phyloP scores from a whole-genome alignment of 2,113 vertebrate species.

The Amblyopsis rosae region DNA sequence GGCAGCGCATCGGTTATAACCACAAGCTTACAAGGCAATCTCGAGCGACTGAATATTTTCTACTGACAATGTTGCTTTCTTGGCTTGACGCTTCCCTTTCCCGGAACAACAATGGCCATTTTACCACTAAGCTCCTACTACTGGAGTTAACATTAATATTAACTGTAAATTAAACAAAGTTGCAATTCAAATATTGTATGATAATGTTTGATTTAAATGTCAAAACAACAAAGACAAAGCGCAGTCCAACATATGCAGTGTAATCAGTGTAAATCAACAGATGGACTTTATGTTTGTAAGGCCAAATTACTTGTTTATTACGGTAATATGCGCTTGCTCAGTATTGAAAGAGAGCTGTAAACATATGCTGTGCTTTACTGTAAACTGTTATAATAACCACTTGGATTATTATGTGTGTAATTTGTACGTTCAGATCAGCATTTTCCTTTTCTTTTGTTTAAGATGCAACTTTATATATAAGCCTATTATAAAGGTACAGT shows the following conservation, averaged over 20 bases:
- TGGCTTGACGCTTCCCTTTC: slow-evolving; percentile 48
- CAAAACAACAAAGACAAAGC: background rate
- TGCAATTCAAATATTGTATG: background rate
- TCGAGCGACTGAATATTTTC: background rate
- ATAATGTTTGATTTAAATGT: background rate
- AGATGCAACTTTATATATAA: too few relatives aligned
- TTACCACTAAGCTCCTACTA: slow-evolving; percentile 45
- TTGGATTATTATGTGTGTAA: background rate
- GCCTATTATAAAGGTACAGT: too few relatives aligned
- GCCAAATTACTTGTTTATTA: background rate
- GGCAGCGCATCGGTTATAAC: background rate
- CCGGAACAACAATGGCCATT: slow-evolving; percentile 57
- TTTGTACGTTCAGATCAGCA: background rate
- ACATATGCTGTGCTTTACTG: too few relatives aligned
- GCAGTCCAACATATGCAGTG: background rate
- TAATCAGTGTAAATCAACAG: background rate
- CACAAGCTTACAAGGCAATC: background rate
- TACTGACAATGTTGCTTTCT: slow-evolving; percentile 9
- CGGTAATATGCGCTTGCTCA: slow-evolving; percentile 35
- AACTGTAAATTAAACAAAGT: background rate
- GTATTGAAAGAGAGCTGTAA: too few relatives aligned
- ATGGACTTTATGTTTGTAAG: background rate
- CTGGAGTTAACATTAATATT: background rate
- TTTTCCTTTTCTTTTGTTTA: too few relatives aligned
- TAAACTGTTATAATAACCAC: background rate